Evolutionary conservation across 2,888 invertebrate genomes (phyloP), one percentile per base, ranked within the genome.

Genomic region (Diploptera punctata): DNA sequence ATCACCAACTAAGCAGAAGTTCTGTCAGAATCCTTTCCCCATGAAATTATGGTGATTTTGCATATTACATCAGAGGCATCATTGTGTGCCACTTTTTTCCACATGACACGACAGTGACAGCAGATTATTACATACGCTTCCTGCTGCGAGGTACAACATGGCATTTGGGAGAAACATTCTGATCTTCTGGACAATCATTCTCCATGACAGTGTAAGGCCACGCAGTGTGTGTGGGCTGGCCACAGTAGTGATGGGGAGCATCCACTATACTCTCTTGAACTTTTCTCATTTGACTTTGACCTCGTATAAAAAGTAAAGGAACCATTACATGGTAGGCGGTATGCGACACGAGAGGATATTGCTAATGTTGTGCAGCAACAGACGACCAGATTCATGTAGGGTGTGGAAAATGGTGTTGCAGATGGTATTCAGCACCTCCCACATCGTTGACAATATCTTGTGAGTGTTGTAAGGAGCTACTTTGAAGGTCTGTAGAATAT

Each of bases 41-140:
- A 3, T 57, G 57, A 3, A 57, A 24, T 57, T 57, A 21, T 57
- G 24, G 31, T 62, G 10, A 31, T 62, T 18, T 29, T 10, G 62
- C 38, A 26, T 62, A 62, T 33, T 26, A 61, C 61, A n/a, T 61
- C 61, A 33, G 62, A n/a, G 52, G 52, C 5, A n/a, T 19, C 9
- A 52, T 18, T 52, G 52, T 52, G n/a, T 52, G n/a, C n/a, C 52
- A 52, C 52, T 52, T 52, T 19, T 7, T 43, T 52, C 52, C 19
- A 18, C 52, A 52, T 52, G 52, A 19, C 52, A 52, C 9, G n/a
- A 52, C n/a, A 52, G 52, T n/a, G 7, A 52, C 52, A n/a, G 52
- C 52, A n/a, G 9, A 52, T 7, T 52, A n/a, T n/a, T n/a, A n/a
- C n/a, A n/a, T n/a, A 38, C 13, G 5, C 13, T 9, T 38, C 13